A percentile compares a stretch with the other conserved stretches of the same genome.
phyloP scores from a whole-genome alignment of 2,888 invertebrate genomes.

The Lampropteryx suffumata region DNA sequence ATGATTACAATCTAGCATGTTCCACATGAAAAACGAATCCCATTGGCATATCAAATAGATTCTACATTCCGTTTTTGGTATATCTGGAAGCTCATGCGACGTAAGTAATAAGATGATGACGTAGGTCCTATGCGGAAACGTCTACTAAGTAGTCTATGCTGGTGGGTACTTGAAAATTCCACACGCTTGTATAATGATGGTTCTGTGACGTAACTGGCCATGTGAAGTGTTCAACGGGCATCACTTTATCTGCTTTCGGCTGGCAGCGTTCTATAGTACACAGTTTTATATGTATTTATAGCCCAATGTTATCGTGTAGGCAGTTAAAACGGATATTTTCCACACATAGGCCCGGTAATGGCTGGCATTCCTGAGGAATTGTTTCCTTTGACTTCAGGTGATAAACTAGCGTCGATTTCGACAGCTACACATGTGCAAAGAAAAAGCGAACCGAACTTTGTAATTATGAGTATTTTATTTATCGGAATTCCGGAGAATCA shows the following conservation, averaged over 20 bases:
- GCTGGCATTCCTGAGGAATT: slow-evolving; percentile 29
- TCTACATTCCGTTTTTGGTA: slow-evolving; percentile 23
- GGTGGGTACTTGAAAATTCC: slow-evolving; percentile 20
- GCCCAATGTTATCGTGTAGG: slow-evolving; percentile 43
- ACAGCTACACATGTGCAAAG: slow-evolving; percentile 6
- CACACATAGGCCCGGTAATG: slow-evolving; percentile 31
- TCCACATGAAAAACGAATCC: slow-evolving; percentile 25
- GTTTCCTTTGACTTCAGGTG: slow-evolving; percentile 22
- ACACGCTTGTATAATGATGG: slow-evolving; percentile 27
- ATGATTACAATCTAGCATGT: slow-evolving; percentile 20
- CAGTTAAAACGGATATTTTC: slow-evolving; percentile 33
- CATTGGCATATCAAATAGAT: slow-evolving; percentile 28
- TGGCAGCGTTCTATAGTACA: slow-evolving; percentile 54
- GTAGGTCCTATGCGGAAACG: neutral
- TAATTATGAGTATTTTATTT: too few species aligned
- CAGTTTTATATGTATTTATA: slow-evolving; percentile 54
- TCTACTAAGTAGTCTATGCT: neutral
- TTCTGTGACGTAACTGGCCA: slow-evolving; percentile 55
- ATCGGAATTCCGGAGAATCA: neutral
- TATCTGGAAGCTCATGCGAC: too few species aligned
- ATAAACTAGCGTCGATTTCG: slow-evolving; percentile 3
- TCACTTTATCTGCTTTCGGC: slow-evolving; percentile 62
- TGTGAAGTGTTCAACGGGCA: slow-evolving; percentile 42
- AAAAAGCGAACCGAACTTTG: neutral
- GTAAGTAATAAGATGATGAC: too few species aligned